Base-by-base conservation (phyloP, 2,888 invertebrate genomes). In the Amphipyra tragopoginis region DNA sequence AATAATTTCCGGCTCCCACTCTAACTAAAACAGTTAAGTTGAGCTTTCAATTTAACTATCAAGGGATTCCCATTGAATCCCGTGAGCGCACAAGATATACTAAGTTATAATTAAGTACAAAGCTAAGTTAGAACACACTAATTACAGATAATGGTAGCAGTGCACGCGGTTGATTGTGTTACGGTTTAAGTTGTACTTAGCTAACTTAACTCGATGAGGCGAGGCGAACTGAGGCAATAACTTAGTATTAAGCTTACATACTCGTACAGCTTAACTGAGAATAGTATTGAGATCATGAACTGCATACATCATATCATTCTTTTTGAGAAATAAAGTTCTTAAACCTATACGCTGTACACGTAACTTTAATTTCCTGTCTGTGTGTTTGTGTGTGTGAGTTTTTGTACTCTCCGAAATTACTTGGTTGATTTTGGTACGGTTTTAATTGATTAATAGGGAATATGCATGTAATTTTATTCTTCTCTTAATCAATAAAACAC, bases 121-220 rank as follows among this genome's bases (percentile, higher is more conserved):
- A 62, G 63, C 74, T 55, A 65, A 65, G 76, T 58, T 50, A 74
- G 61, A 56, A 71, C 65, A 75, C 44, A 69, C 71, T 78, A 76
- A 76, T 81, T 78, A 73, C 60, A 63, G 65, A 70, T 72, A 78
- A 69, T 76, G 73, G 61, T 9, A 39, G 64, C 51, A 56, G 65
- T 68, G 73, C 64, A 64, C 39, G 71, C 64, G 64, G 63, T 60
- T 69, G 71, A 79, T 74, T 67, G 61, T 72, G 73, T 80, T 72
- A 65, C 69, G 63, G 65, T 61, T 73, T 65, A 75, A 79, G 60
- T 81, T 80, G 65, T 71, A 67, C 69, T 74, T 70, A 68, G 60
- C 34, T 14, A 71, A 78, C 66, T 78, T 75, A 64, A 60, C 64
- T 56, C 58, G 62, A 66, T 58, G 67, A 62, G 50, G 55, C 58